These are phyloP conservation scores for Ceyx melanurus DNA, from an alignment of 2,113 vertebrate species.

Conservation along the genomic window DNA sequence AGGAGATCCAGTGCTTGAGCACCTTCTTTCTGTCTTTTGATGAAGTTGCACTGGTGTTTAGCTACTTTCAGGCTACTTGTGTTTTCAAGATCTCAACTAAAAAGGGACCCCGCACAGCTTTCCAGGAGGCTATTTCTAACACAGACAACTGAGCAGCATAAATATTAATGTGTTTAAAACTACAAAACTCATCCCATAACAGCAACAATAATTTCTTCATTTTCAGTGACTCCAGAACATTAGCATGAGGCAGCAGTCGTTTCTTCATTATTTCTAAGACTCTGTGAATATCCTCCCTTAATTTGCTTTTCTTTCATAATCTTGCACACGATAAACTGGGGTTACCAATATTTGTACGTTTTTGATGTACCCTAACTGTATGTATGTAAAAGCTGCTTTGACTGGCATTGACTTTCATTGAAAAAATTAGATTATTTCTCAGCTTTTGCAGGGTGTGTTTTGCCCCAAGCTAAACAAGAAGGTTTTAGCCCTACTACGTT, in stretches of 20 bases:
- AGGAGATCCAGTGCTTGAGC: conserved; percentile 29
- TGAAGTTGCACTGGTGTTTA: conserved; percentile 32
- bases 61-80: neutral
- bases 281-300: neutral
- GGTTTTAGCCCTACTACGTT: conserved; percentile 67
- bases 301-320: conserved; percentile 19
- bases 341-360: conserved; percentile 32
- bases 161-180: conserved; percentile 44
- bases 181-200: conserved; percentile 6
- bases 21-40: conserved; percentile 44
- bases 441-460: conserved; percentile 71
- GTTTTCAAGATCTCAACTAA: neutral
- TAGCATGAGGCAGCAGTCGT: neutral
- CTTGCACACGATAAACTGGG: neutral
- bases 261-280: conserved; percentile 17
- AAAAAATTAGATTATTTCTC: conserved; percentile 77
- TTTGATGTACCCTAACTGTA: conserved; percentile 50
- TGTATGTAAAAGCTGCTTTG: conserved; percentile 64
- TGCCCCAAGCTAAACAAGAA: conserved; percentile 78
- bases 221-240: conserved; percentile 22
- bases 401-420: conserved; percentile 78
- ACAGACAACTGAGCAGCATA: neutral
- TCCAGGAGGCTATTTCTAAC: conserved; percentile 1
- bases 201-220: neutral
- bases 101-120: neutral